Conservation (phyloP, 1,140 invertebrate species). For the Drosophila sp. region DNA sequence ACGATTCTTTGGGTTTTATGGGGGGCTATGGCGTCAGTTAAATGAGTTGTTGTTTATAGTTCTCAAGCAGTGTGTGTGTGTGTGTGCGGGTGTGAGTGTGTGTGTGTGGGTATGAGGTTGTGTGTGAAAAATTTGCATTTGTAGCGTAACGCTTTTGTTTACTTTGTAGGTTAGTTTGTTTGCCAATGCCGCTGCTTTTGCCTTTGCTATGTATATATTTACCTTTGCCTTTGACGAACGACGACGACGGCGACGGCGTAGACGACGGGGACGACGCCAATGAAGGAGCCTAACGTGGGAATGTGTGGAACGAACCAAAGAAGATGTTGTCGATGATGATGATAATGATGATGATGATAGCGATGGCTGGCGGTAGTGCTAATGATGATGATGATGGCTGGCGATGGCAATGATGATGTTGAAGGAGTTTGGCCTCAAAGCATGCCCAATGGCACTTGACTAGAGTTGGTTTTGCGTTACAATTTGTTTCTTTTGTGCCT, state of each 20-base stretch:
- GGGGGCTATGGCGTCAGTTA: constrained; percentile 55
- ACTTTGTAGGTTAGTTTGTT: constrained; percentile 78
- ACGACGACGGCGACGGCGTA: constrained; percentile 30
- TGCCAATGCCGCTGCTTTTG: constrained; percentile 32
- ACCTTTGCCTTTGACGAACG: constrained; percentile 66
- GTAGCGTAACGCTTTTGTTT: constrained; percentile 73
- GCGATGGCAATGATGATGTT: constrained; percentile 14
- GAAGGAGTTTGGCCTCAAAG: constrained; percentile 71
- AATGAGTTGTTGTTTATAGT: constrained; percentile 76
- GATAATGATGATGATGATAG: background rate
- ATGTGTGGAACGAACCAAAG: constrained; percentile 20
- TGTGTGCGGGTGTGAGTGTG: constrained; percentile 19
- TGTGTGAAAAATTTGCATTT: constrained; percentile 72
- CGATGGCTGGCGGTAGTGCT: background rate
- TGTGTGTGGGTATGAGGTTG: constrained; percentile 14
- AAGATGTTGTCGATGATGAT: constrained; percentile 1
- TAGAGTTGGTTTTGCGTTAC: constrained; percentile 38
- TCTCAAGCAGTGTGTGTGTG: constrained; percentile 35
- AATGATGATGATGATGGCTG: constrained; percentile 14
- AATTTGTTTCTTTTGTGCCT: constrained; percentile 29
- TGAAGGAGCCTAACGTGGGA: constrained; percentile 20
- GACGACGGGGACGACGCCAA: constrained; percentile 9
- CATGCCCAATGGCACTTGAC: constrained; percentile 69
- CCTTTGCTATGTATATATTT: constrained; percentile 54
- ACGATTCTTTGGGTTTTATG: constrained; percentile 44